These are phyloP conservation scores for Puma concolor DNA, from an alignment of 2,113 vertebrate genomes.

Conservation along the genomic window DNA sequence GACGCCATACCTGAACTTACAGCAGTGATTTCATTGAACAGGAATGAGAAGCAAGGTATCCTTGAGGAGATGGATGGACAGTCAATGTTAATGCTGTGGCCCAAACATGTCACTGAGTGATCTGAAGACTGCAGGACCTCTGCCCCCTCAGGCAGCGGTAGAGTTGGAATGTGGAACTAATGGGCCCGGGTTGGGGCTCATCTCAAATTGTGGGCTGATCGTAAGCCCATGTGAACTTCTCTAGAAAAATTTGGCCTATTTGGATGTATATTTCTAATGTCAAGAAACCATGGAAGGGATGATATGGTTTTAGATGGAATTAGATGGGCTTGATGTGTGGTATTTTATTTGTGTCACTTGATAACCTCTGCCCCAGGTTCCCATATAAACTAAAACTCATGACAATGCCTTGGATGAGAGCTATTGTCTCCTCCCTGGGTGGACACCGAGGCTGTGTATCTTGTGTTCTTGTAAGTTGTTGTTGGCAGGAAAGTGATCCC, in stretches of 20 bases:
- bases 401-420: neutral
- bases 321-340: neutral
- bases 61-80: neutral
- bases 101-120: neutral
- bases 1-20: no score
- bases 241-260: neutral
- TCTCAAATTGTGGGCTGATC: neutral
- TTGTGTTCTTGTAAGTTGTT: neutral
- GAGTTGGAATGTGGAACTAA: neutral
- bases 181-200: neutral
- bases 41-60: neutral
- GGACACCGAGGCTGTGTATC: neutral
- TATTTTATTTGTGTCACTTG: neutral
- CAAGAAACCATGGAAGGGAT: neutral
- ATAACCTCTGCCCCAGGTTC: slow-evolving; percentile 15
- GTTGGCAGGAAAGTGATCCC: neutral
- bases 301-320: neutral
- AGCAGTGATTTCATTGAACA: neutral
- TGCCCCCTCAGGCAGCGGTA: neutral
- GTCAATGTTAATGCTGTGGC: neutral
- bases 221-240: neutral
- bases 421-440: neutral
- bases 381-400: slow-evolving; percentile 12
- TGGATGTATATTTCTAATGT: neutral
- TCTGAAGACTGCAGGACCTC: neutral